Conservation (phyloP, 2,888 invertebrate genomes). For the Hemaris fuciformis region DNA sequence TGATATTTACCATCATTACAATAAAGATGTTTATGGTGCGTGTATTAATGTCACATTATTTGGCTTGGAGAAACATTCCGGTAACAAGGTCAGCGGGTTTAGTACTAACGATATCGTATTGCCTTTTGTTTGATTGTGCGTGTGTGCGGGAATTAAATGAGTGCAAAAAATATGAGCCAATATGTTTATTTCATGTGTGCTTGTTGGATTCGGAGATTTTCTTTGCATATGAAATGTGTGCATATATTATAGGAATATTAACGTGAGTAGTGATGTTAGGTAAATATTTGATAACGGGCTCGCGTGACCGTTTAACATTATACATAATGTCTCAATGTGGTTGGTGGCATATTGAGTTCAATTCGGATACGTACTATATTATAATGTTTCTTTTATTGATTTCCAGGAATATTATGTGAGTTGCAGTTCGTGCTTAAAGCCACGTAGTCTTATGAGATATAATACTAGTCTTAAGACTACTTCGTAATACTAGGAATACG, state of each 20-base stretch:
- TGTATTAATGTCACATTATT: constrained; percentile 1
- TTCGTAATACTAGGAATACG: no score
- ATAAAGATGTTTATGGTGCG: background rate
- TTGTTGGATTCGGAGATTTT: background rate
- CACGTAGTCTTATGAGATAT: no score
- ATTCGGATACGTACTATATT: no score
- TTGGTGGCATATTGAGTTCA: no score
- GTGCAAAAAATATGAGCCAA: background rate
- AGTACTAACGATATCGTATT: constrained; percentile 2
- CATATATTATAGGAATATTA: background rate
- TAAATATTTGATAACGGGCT: background rate
- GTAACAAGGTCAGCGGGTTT: constrained; percentile 13
- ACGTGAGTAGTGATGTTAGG: no score
- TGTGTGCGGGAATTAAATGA: background rate
- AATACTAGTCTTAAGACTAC: no score
- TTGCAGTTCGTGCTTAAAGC: no score
- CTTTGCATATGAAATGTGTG: background rate
- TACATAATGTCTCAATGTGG: no score
- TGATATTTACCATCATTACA: background rate
- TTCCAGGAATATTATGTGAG: no score
- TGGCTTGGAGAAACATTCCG: constrained; percentile 1
- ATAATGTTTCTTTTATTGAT: no score
- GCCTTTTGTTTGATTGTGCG: constrained; percentile 5
- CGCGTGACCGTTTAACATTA: background rate
- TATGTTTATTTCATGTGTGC: background rate